A percentile compares a stretch with the other conserved stretches of the same genome.
phyloP scores from a whole-genome alignment of 2,797 vertebrate species.

The Sebastes oblongus region DNA sequence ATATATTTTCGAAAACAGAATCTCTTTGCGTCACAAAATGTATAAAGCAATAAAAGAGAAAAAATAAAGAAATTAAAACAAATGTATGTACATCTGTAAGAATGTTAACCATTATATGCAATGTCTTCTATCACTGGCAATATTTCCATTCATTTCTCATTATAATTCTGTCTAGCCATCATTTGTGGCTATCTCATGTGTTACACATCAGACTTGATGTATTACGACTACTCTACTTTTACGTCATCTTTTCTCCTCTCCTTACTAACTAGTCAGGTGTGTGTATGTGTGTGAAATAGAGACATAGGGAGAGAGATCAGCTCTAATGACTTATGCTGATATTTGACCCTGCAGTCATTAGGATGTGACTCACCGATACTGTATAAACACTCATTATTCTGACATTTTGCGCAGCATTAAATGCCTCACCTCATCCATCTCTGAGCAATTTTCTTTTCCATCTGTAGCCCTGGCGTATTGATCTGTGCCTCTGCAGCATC shows the following conservation, averaged over 20 bases:
- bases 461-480: constrained; percentile 28
- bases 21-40: not conserved
- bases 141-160: not conserved
- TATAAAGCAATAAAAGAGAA: not conserved
- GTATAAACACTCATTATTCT: constrained; percentile 25
- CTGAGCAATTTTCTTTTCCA: constrained; percentile 11
- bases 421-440: constrained; percentile 17
- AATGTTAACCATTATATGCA: not conserved
- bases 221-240: not conserved
- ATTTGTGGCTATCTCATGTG: not conserved
- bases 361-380: constrained; percentile 36
- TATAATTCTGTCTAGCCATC: not conserved
- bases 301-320: not conserved
- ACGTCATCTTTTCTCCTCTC: not conserved
- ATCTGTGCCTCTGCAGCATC: constrained; percentile 29
- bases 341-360: constrained; percentile 35
- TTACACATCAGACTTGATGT: not conserved
- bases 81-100: not conserved
- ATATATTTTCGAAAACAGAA: not conserved
- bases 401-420: constrained; percentile 23
- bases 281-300: constrained; percentile 2
- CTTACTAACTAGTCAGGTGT: not conserved
- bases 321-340: constrained; percentile 28
- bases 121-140: not conserved
- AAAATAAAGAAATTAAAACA: not conserved